Percentiles rank a stretch among this genome's conserved stretches.
Conservation (phyloP, 2,113 vertebrate genomes). For the Triplophysa dalaica region DNA sequence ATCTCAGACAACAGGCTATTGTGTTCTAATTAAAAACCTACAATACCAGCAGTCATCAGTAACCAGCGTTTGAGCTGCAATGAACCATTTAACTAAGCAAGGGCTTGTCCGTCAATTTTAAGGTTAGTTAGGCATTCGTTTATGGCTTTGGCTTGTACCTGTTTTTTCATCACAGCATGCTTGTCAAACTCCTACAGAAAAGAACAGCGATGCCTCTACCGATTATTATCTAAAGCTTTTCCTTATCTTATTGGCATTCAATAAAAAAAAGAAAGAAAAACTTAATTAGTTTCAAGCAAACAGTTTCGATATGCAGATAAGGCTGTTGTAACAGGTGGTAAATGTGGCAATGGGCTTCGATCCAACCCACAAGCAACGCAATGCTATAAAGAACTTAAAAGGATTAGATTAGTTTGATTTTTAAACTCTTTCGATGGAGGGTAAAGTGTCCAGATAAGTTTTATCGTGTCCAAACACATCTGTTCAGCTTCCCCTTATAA, state of each 20-base stretch:
- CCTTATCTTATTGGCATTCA: not conserved
- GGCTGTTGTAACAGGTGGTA: not conserved
- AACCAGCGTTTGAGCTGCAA: not conserved
- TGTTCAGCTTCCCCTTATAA: slow-evolving; percentile 19
- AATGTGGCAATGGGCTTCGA: not conserved
- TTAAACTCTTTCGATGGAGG: not conserved
- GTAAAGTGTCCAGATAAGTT: slow-evolving; percentile 23
- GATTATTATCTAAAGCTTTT: too few species aligned
- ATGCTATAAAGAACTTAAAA: not conserved
- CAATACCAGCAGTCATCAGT: slow-evolving; percentile 15
- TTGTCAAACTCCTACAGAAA: not conserved
- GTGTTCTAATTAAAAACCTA: slow-evolving; percentile 10
- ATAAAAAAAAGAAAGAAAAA: not conserved
- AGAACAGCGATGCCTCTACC: too few species aligned
- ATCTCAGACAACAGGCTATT: slow-evolving; percentile 17
- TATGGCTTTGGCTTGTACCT: not conserved
- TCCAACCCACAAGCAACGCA: not conserved
- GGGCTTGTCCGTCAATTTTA: not conserved
- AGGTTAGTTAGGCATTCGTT: not conserved
- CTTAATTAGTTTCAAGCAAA: not conserved
- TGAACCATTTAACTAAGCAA: slow-evolving; percentile 5
- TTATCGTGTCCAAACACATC: slow-evolving; percentile 40
- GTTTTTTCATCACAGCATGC: not conserved
- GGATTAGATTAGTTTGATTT: not conserved
- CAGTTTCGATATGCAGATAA: not conserved